Base-by-base conservation (phyloP, 2,113 vertebrate species). In the Phocoena phocoena region DNA sequence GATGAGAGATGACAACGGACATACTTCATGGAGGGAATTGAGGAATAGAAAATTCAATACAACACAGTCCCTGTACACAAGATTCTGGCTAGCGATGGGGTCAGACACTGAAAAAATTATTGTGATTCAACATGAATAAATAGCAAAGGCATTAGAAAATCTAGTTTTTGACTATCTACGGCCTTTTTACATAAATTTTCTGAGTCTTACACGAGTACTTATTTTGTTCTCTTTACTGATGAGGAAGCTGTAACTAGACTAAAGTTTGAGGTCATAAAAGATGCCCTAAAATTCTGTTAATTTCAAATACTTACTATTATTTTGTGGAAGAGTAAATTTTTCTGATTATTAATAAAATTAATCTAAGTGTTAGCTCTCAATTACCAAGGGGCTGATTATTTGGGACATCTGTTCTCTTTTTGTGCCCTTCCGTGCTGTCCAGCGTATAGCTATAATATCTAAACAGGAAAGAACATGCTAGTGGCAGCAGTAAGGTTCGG, bases 281-380 rank as follows among this genome's bases (percentile, higher is more conserved):
- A 71, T 68, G 23, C 3, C 33, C 55, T 14, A 63, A 81, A 76
- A 55, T 6, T 70, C 55, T 53, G 3, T 80, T 76, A 70, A 90
- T 36, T 90, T 95, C 73, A 73, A 96, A 63, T 31, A 89, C 62
- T 92, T 85, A 74, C 11, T 88, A 74, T 62, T 79, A 55, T 65
- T 92, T 25, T 83, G 36, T 79, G 17, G 44, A 84, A 60, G 38
- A 93, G 28, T 3, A 84, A 93, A 73, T n/a, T 65, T 36, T 83
- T 74, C 68, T 50, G 20, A 10, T 67, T 80, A 80, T 44, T 82
- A 77, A 47, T 90, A 74, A 80, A 85, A 41, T 53, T 58, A 92
- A 86, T 41, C 23, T 33, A 38, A 71, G 53, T 85, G 55, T 70
- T 80, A 38, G 15, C 58, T 86, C 44, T 87, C 28, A 63, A 23